Base-by-base conservation (phyloP, 2,797 vertebrate genomes). In the Coilia nasus region DNA sequence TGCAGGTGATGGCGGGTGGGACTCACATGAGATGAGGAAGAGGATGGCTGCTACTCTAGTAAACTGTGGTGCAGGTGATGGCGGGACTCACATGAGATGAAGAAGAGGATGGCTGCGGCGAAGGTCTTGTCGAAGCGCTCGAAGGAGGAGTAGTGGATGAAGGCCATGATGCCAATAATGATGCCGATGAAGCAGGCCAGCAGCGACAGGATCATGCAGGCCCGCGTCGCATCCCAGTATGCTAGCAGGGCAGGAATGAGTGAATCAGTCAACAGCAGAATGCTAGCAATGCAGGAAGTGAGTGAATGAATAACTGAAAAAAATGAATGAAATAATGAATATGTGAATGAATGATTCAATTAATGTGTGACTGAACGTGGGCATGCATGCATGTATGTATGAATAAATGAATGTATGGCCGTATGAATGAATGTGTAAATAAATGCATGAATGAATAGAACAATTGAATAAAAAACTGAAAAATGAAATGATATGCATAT, bases 51-150 rank as follows among this genome's bases (percentile, higher is more conserved):
- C 35, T n/a, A n/a, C n/a, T n/a, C n/a, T n/a, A n/a, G n/a, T n/a
- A n/a, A n/a, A n/a, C n/a, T n/a, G n/a, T n/a, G n/a, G n/a, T n/a
- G n/a, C n/a, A n/a, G n/a, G n/a, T n/a, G n/a, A n/a, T n/a, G n/a
- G n/a, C n/a, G n/a, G 50, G 56, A 93, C 95, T 96, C 89, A 96
- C 94, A 94, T 89, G 94, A 95, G 93, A 94, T 94, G 93, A 95
- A 95, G 88, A 95, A 96, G 87, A 96, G 89, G 67, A 94, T 92
- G 90, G 95, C 93, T 91, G 95, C 94, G 89, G 94, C 94, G 88
- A 95, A 96, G 91, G 94, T 94, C 91, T 95, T 95, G 89, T 95
- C 94, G 88, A 95, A 94, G 83, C 93, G 91, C 90, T 95, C 92
- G 84, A 95, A 95, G 87, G 92, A 95, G 81, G 94, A 95, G 91